Evolutionary conservation across 2,888 invertebrate genomes (phyloP), one percentile per base, ranked within the genome.

Genomic region (Rhimphoctona megacephalus): DNA sequence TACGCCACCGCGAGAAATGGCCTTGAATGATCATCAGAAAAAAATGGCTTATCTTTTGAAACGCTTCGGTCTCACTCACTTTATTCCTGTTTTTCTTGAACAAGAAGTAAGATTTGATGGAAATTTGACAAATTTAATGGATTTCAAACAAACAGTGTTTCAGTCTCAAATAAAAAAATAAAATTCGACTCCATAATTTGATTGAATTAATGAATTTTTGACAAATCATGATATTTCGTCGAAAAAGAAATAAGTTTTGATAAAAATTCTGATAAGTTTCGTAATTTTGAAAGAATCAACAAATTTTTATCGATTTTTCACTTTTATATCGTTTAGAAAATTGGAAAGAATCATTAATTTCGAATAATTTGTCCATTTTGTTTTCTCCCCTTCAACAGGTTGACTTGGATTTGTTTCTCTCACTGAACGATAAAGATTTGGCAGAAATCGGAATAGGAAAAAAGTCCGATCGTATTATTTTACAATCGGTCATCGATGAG

Each of bases 351-450:
- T 54, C 0, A 54, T 17, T 22, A 54, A 54, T 22, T 22, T 22
- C 22, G 5, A 54, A 54, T 19, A 22, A 22, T 1, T 11, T 11
- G 9, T 43, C 9, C 11, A 9, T 17, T 30, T 2, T 17, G 17
- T 17, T 61, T 30, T 61, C 6, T 30, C 30, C 25, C 1, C 3
- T 61, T 46, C 9, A n/a, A 39, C 52, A 94, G 94, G 90, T 94
- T 69, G 94, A 94, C 76, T 67, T 92, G 73, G 92, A 92, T n/a
- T 83, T 94, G 25, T 94, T 94, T 90, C 83, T 92, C 73, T 92
- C 90, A 25, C 90, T 94, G 17, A 91, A 83, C 79, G 90, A 93
- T 77, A 81, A 89, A 22, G 94, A 94, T 84, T 89, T 94, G 66
- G 88, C 88, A 49, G 94, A 94, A 73, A 93, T 94, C 87, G 94